Base-by-base conservation (phyloP, 2,113 vertebrate species). In the Turnix velox region DNA sequence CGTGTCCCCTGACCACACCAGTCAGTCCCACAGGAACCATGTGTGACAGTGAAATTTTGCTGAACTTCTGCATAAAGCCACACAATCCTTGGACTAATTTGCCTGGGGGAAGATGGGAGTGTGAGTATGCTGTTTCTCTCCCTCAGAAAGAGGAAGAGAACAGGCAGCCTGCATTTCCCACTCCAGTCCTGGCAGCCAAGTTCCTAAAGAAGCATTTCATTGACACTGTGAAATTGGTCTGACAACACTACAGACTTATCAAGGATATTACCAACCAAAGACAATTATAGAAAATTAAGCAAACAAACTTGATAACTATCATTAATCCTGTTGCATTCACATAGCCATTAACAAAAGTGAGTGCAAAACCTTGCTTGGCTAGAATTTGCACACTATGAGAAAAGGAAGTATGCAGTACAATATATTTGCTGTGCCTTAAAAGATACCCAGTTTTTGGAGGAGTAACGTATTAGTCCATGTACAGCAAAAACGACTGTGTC, bases 331-430 rank as follows among this genome's bases (percentile, higher is more conserved):
- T 39, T 62, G 9, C 46, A 58, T 72, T 90, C 67, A 87, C 52
- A 71, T 30, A 84, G 37, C 46, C 58, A 72, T 35, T 52, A 88
- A 73, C 48, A 59, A 82, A 88, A 85, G n/a, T 0, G 0, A 48
- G 31, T 51, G 20, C 45, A 75, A 83, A 69, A 71, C 51, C 27
- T 42, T 83, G 42, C 42, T 57, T 57, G 33, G 20, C 76, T 80
- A 6, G 68, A 55, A 88, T 74, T 37, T 74, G 40, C n/a, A 55
- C 37, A 27, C 66, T 78, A 67, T 31, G 65, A 85, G 45, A 42
- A 85, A 85, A 87, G 31, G 24, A 74, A 49, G 49, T 55, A 74
- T 68, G 77, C 40, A 77, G 78, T n/a, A 65, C 12, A 77, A 81
- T 18, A 11, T 43, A 65, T 28, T 61, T 57, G 33, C 46, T 74